phyloP scores from a whole-genome alignment of 2,113 vertebrate genomes.

The Excalfactoria chinensis region DNA sequence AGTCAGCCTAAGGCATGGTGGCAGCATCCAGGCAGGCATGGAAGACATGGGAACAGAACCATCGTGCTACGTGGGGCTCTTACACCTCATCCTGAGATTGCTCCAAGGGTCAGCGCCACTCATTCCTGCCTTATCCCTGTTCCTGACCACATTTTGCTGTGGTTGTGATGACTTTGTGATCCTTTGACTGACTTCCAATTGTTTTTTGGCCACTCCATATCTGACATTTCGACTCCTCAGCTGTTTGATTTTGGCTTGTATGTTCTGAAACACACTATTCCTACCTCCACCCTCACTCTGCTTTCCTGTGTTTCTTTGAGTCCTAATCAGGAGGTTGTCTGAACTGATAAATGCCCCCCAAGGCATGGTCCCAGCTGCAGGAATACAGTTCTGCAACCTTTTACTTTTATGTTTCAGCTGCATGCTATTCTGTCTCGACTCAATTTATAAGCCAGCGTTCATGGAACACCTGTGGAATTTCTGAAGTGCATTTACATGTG shows the following conservation, averaged over 20 bases:
- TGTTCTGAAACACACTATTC: not conserved
- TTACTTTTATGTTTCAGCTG: not conserved
- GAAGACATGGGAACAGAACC: not conserved
- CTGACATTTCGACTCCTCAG: not conserved
- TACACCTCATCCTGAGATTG: too few relatives aligned
- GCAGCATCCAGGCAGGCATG: not conserved
- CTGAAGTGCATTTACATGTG: not conserved
- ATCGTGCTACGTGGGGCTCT: not conserved
- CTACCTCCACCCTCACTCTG: not conserved
- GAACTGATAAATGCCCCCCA: not conserved
- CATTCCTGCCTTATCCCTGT: not conserved
- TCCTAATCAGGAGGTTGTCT: not conserved
- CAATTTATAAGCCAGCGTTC: not conserved
- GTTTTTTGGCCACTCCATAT: not conserved
- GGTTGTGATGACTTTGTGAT: too few relatives aligned
- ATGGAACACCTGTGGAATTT: not conserved
- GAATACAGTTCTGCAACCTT: not conserved
- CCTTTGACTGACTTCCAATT: not conserved
- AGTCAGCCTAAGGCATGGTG: not conserved
- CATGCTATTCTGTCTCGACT: not conserved
- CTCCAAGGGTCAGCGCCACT: not conserved
- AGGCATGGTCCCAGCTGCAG: not conserved
- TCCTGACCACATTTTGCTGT: not conserved
- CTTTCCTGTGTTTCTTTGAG: not conserved
- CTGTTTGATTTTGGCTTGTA: not conserved